phyloP scores from a whole-genome alignment of 2,888 invertebrate species.

The Sesia bembeciformis region DNA sequence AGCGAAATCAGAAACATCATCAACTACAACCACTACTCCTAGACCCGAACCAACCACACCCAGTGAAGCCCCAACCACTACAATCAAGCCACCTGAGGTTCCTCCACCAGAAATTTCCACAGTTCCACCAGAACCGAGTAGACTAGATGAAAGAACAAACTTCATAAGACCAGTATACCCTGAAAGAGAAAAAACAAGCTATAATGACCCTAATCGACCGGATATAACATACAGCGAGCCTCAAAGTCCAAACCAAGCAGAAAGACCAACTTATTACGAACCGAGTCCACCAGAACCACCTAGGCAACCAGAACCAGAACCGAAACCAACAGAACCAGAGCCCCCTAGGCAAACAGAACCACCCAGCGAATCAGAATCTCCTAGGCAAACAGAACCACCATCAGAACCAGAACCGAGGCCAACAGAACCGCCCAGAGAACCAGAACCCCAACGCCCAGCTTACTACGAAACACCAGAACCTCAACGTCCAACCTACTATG shows the following conservation, averaged over 20 bases:
- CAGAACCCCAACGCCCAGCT: not conserved
- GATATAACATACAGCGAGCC: not conserved
- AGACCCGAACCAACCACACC: constrained; percentile 12
- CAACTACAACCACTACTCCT: constrained; percentile 1
- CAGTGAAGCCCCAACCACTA: constrained; percentile 6
- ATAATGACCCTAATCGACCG: not conserved
- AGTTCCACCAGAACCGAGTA: not conserved
- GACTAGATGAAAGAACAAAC: not conserved
- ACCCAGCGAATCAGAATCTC: constrained; percentile 3
- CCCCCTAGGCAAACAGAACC: constrained; percentile 1
- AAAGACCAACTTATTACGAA: not conserved
- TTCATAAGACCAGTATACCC: no score
- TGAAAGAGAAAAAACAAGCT: not conserved
- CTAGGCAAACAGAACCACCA: constrained; percentile 8
- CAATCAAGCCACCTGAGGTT: constrained; percentile 4
- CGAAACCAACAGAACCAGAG: constrained; percentile 1
- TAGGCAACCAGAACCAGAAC: constrained; percentile 2
- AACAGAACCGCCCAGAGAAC: constrained; percentile 1
- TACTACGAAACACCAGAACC: not conserved
- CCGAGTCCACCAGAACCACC: not conserved
- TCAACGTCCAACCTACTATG: not conserved
- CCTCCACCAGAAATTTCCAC: not conserved
- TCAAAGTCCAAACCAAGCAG: constrained; percentile 1
- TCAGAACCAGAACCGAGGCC: constrained; percentile 3
- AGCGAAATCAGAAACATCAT: constrained; percentile 7